phyloP scores from a whole-genome alignment of 2,113 vertebrate genomes.

The Psephotus haematonotus region DNA sequence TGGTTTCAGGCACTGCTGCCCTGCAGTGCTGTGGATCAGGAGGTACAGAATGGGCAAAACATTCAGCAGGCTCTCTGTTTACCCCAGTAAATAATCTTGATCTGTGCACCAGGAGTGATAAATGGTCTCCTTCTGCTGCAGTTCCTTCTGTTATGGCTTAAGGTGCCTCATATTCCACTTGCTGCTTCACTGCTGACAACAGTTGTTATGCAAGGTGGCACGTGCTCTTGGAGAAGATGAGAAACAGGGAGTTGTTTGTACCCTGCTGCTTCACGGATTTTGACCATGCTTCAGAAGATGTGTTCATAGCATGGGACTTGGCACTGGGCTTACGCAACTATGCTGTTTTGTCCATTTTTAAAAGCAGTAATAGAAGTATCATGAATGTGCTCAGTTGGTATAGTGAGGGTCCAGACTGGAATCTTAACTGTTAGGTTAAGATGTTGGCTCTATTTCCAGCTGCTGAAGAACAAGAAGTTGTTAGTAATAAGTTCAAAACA shows the following conservation, averaged over 20 bases:
- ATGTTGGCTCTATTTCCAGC: neutral
- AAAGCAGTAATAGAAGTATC: neutral
- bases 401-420: neutral
- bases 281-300: neutral
- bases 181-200: neutral
- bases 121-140: neutral
- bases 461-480: neutral
- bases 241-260: neutral
- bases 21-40: neutral
- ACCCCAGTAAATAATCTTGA: neutral
- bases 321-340: neutral
- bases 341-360: neutral
- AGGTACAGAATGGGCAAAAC: neutral
- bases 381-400: neutral
- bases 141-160: neutral
- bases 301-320: fast-evolving
- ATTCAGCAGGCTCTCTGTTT: neutral
- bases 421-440: neutral
- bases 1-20: neutral
- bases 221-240: neutral
- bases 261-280: neutral
- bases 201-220: neutral
- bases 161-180: neutral
- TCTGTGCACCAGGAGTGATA: neutral
- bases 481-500: neutral